Conservation (phyloP, 23 tunicate species). For the Styela clava region DNA sequence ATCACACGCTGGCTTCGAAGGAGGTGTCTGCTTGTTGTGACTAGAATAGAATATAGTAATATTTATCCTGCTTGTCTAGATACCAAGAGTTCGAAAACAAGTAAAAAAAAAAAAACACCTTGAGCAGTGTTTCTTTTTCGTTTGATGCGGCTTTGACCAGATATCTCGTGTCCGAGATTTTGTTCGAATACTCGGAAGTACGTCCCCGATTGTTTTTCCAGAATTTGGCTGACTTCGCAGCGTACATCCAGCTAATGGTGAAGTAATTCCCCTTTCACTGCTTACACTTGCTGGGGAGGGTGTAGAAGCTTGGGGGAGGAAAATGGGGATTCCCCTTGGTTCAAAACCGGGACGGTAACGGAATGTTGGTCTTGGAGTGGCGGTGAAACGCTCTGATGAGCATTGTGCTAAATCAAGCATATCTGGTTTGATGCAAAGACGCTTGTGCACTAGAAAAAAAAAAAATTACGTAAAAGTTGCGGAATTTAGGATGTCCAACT, state of each 20-base stretch:
- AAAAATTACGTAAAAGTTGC: no score
- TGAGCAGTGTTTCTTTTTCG: not conserved
- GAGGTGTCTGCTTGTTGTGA: no score
- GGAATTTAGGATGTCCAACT: no score
- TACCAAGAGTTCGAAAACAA: no score
- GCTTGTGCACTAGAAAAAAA: not conserved
- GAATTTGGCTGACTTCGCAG: not conserved
- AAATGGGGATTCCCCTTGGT: not conserved
- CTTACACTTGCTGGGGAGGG: constrained; percentile 19
- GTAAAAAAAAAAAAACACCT: no score
- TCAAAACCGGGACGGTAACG: not conserved
- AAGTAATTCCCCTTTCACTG: constrained; percentile 6
- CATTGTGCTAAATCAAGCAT: not conserved
- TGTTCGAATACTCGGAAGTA: constrained; percentile 5
- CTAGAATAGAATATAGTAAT: no score
- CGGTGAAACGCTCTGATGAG: not conserved
- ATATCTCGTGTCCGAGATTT: not conserved
- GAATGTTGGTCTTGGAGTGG: constrained; percentile 6
- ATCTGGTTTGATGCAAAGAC: not conserved
- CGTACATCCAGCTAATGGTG: constrained; percentile 12
- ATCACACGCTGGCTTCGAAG: no score
- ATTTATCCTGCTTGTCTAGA: no score
- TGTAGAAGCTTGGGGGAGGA: not conserved
- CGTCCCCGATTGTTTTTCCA: constrained; percentile 16
- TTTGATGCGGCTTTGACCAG: not conserved